Conservation (phyloP, 2,113 vertebrate species). For the Paedocypris sp. region DNA sequence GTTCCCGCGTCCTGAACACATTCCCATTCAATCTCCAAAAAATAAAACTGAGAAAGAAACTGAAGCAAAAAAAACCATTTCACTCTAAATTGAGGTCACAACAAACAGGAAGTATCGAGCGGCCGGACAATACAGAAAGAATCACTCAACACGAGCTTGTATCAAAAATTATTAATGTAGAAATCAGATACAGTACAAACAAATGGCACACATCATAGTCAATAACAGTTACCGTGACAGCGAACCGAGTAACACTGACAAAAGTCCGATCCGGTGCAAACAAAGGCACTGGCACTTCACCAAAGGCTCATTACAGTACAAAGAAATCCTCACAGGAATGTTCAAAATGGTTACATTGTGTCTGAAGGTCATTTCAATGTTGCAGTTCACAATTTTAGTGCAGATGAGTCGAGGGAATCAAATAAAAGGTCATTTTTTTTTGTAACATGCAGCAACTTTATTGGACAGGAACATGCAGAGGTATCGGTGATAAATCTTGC, state of each 20-base stretch:
- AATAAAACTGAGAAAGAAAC: not conserved
- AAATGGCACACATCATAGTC: slow-evolving; percentile 20
- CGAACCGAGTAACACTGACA: slow-evolving; percentile 34
- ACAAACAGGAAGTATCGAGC: too few relatives aligned
- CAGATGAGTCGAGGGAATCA: not conserved
- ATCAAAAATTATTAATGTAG: slow-evolving; percentile 22
- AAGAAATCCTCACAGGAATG: slow-evolving; percentile 16
- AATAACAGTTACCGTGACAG: slow-evolving; percentile 35
- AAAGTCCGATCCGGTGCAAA: slow-evolving; percentile 42
- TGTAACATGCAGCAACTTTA: too few relatives aligned
- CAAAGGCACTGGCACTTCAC: slow-evolving; percentile 22
- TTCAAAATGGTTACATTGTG: not conserved
- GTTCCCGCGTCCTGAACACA: not conserved
- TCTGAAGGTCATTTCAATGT: not conserved
- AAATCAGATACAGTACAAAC: slow-evolving; percentile 24
- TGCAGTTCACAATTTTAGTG: not conserved
- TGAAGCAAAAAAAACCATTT: too few relatives aligned
- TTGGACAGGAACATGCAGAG: too few relatives aligned
- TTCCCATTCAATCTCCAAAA: slow-evolving; percentile 3
- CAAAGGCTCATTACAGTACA: slow-evolving; percentile 27
- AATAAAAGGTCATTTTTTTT: not conserved
- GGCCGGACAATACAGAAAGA: slow-evolving; percentile 8
- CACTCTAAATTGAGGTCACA: too few relatives aligned
- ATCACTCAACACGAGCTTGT: slow-evolving; percentile 24
- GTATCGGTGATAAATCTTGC: not conserved